These are phyloP conservation scores for Coptotermes formosanus DNA, from an alignment of 1,140 invertebrate species.

Conservation along the genomic window DNA sequence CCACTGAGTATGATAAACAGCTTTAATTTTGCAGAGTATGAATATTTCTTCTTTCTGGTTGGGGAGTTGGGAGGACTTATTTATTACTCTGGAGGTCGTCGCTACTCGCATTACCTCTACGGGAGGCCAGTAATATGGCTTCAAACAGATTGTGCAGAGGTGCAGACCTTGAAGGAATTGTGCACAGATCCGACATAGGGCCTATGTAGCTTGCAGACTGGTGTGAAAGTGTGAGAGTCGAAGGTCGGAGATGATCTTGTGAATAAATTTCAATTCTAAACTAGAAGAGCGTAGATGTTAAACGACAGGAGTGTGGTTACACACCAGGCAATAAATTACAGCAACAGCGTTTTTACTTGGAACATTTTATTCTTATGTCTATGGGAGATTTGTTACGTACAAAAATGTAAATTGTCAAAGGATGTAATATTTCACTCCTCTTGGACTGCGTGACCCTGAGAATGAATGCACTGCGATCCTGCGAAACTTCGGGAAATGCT, in stretches of 20 bases:
- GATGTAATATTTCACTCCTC: too few relatives aligned
- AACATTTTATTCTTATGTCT: too few relatives aligned
- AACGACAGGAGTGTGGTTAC: too few relatives aligned
- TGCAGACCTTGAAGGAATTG: too few relatives aligned
- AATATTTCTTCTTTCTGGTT: conserved; percentile 6
- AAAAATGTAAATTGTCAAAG: too few relatives aligned
- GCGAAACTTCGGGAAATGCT: too few relatives aligned
- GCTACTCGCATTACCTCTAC: not conserved
- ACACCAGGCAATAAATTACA: too few relatives aligned
- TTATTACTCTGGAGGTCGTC: not conserved
- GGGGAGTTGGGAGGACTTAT: not conserved
- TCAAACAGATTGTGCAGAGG: not conserved
- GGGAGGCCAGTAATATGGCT: not conserved
- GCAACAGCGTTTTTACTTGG: too few relatives aligned
- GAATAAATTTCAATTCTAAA: not conserved
- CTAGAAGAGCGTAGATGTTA: too few relatives aligned
- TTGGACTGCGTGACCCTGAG: too few relatives aligned
- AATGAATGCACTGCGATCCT: too few relatives aligned
- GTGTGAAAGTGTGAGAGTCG: not conserved
- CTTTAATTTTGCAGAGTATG: not conserved
- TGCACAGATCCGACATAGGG: not conserved
- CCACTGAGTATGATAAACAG: not conserved
- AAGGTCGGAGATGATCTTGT: not conserved
- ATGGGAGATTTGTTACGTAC: too few relatives aligned
- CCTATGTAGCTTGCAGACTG: not conserved